Conservation (phyloP, 2,113 vertebrate genomes). For the Chaetodon trifascialis region DNA sequence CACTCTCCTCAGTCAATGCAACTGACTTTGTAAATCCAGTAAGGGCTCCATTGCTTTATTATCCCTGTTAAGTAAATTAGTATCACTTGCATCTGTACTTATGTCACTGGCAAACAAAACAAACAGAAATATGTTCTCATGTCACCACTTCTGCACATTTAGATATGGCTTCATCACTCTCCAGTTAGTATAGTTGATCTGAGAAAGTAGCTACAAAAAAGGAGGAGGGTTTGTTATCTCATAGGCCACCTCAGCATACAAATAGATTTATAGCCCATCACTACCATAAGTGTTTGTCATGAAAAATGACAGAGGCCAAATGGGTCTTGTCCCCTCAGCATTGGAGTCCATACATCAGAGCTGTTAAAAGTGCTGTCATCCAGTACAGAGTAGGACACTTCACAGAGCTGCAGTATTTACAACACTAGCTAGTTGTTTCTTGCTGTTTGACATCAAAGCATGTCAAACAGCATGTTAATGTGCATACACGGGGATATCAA, state of each 20-base stretch:
- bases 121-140: neutral
- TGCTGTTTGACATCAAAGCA: slow-evolving; percentile 45
- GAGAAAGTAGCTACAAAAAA: slow-evolving; percentile 18
- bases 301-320: slow-evolving; percentile 86
- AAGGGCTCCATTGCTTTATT: neutral
- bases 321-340: slow-evolving; percentile 82
- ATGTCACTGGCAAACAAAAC: neutral
- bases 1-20: neutral
- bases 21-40: neutral
- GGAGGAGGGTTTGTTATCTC: slow-evolving; percentile 48
- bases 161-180: neutral
- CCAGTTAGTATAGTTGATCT: slow-evolving; percentile 16
- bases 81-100: neutral
- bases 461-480: slow-evolving; percentile 25
- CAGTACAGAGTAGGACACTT: slow-evolving; percentile 60
- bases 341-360: slow-evolving; percentile 83
- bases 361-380: slow-evolving; percentile 82
- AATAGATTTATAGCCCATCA: slow-evolving; percentile 84
- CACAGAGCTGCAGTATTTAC: slow-evolving; percentile 75
- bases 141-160: neutral
- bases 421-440: slow-evolving; percentile 59
- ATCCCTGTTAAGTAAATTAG: neutral
- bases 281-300: slow-evolving; percentile 83
- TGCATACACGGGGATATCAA: slow-evolving; percentile 38
- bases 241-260: slow-evolving; percentile 55